A percentile compares a stretch with the other conserved stretches of the same genome.
phyloP scores from a whole-genome alignment of 2,113 vertebrate genomes.

The Podocnemis expansa region DNA sequence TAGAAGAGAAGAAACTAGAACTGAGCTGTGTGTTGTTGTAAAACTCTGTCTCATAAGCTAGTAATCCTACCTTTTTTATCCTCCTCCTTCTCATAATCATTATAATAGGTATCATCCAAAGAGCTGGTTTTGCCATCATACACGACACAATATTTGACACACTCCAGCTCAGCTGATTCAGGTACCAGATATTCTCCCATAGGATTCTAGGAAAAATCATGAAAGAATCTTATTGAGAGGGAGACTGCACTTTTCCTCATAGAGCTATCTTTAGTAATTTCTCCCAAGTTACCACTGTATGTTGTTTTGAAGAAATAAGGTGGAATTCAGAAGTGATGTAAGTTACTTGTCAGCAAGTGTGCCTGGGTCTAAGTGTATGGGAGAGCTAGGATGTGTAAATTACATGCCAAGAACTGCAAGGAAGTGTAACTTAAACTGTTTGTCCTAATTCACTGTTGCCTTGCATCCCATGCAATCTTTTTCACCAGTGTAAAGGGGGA shows the following conservation, averaged over 20 bases:
- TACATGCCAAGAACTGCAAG: background rate
- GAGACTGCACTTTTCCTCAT: background rate
- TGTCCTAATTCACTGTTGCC: background rate
- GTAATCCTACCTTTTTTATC: background rate
- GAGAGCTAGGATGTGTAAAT: background rate
- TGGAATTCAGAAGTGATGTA: background rate
- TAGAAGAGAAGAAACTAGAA: background rate
- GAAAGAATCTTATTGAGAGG: conserved; percentile 1
- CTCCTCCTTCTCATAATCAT: background rate
- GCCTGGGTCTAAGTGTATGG: background rate
- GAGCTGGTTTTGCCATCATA: conserved; percentile 81
- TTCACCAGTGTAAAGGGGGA: background rate
- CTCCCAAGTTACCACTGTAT: background rate
- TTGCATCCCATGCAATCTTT: background rate
- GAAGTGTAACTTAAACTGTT: background rate
- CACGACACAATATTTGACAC: conserved; percentile 83
- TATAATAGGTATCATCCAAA: conserved; percentile 23
- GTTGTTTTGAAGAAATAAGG: accelerated
- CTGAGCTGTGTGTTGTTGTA: background rate
- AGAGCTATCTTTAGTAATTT: background rate
- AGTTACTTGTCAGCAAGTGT: background rate
- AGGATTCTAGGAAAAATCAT: conserved; percentile 73
- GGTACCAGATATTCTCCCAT: conserved; percentile 76
- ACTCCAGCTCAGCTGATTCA: conserved; percentile 76
- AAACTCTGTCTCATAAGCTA: background rate